Percentiles rank a stretch among this genome's conserved stretches.
phyloP scores from a whole-genome alignment of 1,140 invertebrate species.

The Rhizoglyphus robini region DNA sequence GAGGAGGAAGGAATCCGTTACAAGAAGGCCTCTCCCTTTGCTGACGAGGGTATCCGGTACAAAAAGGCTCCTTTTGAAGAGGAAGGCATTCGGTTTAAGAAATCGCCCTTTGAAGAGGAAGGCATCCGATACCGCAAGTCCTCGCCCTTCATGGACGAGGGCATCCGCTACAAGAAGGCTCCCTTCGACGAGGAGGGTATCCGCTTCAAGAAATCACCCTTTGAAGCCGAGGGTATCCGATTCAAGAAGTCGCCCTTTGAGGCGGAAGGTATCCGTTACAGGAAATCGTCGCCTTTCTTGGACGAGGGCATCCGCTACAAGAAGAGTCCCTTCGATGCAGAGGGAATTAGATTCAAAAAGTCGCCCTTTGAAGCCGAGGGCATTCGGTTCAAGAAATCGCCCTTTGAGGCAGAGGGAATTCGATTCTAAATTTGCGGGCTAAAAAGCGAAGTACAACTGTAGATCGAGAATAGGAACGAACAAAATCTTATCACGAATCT shows the following conservation, averaged over 20 bases:
- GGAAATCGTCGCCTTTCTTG: too few species aligned
- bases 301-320: constrained; percentile 10
- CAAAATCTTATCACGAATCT: too few species aligned
- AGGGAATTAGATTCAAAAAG: constrained; percentile 16
- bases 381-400: constrained; percentile 15
- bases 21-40: constrained; percentile 14
- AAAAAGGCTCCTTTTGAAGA: constrained; percentile 3
- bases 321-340: not conserved
- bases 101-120: constrained; percentile 12
- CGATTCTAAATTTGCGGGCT: too few species aligned
- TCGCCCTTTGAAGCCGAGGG: constrained; percentile 14
- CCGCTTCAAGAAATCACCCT: constrained; percentile 4
- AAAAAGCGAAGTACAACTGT: not conserved
- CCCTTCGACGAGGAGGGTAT: constrained; percentile 6
- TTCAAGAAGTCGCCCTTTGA: constrained; percentile 14
- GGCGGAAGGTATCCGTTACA: not conserved
- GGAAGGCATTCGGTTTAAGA: constrained; percentile 16
- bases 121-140: constrained; percentile 15
- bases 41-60: constrained; percentile 15
- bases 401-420: constrained; percentile 15
- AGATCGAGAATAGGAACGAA: not conserved
- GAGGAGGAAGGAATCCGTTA: constrained; percentile 14
- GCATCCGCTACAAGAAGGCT: constrained; percentile 10
- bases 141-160: constrained; percentile 13
- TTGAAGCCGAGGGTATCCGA: constrained; percentile 12